Evolutionary conservation across 2,888 invertebrate genomes (phyloP).

Genomic region (Caenorhabditis panamensis): DNA sequence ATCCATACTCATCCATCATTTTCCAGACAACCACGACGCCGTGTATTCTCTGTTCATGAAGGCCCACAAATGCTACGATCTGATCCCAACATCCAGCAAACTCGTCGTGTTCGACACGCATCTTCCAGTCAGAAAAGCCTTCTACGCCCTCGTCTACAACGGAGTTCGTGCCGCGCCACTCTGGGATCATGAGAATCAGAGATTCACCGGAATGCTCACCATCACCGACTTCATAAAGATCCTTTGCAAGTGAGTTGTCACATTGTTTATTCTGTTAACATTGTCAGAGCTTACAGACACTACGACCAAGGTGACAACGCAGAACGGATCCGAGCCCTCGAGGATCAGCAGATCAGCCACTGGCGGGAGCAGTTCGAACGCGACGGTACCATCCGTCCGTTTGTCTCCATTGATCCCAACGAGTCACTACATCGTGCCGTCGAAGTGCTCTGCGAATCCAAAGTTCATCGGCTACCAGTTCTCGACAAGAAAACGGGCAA

Average conservation of each 20-base stretch:
- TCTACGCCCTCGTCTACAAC: constrained; percentile 97
- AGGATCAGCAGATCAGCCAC: constrained; percentile 83
- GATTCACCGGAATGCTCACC: constrained; percentile 86
- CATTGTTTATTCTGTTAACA: no score
- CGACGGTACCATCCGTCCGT: constrained; percentile 80
- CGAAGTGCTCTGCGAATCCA: constrained; percentile 81
- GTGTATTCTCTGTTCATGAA: constrained; percentile 89
- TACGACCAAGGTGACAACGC: constrained; percentile 77
- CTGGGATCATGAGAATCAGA: constrained; percentile 92
- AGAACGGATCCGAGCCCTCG: constrained; percentile 82
- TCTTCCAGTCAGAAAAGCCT: constrained; percentile 95
- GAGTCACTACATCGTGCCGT: constrained; percentile 82
- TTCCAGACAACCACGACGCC: constrained; percentile 80
- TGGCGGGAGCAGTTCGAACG: constrained; percentile 82
- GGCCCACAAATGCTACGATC: constrained; percentile 99
- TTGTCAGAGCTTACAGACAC: constrained; percentile 70
- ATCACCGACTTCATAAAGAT: constrained; percentile 84
- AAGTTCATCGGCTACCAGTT: constrained; percentile 83
- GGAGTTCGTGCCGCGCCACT: constrained; percentile 84
- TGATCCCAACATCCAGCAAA: constrained; percentile 99
- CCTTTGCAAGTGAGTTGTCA: constrained; percentile 81
- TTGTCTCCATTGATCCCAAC: constrained; percentile 83
- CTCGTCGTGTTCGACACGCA: constrained; percentile 99
- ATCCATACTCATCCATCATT: neutral
- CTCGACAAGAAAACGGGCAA: constrained; percentile 83